These are phyloP conservation scores for Pagetopsis macropterus DNA, from an alignment of 2,797 vertebrate species.

Conservation along the genomic window DNA sequence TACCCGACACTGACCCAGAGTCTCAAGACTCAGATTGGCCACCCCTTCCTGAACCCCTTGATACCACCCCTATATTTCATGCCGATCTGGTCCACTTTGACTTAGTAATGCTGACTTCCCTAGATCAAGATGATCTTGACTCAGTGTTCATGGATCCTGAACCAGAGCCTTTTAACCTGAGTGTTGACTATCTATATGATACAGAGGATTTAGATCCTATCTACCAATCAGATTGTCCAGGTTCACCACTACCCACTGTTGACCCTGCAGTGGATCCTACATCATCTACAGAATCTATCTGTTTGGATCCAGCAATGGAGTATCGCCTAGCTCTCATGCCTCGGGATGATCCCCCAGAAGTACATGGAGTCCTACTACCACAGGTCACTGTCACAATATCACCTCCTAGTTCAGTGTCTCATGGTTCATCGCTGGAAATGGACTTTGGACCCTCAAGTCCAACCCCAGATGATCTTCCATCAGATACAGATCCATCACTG, in stretches of 20 bases:
- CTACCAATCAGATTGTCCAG: conserved; percentile 56
- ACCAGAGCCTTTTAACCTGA: conserved; percentile 78
- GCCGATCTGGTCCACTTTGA: conserved; percentile 82
- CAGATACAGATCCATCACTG: conserved; percentile 41
- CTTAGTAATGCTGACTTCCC: conserved; percentile 80
- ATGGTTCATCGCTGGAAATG: conserved; percentile 72
- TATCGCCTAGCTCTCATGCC: conserved; percentile 35
- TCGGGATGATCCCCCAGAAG: conserved; percentile 39
- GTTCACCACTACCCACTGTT: conserved; percentile 55
- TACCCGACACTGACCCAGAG: conserved; percentile 56
- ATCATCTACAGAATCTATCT: conserved; percentile 47
- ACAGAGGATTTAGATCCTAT: conserved; percentile 59
- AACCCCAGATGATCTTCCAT: conserved; percentile 34
- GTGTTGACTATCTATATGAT: conserved; percentile 66
- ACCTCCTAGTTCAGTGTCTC: conserved; percentile 79
- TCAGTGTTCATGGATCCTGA: conserved; percentile 82
- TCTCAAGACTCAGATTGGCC: conserved; percentile 79
- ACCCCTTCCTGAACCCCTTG: conserved; percentile 81
- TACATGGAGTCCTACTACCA: conserved; percentile 34
- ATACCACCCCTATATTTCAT: conserved; percentile 73
- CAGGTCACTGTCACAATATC: conserved; percentile 77
- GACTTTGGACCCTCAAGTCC: conserved; percentile 64
- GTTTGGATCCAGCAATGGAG: conserved; percentile 58
- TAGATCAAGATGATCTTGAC: conserved; percentile 83
- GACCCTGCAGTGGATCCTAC: conserved; percentile 54